Evolutionary conservation across 2,797 vertebrate species (phyloP), one percentile per base, ranked within the genome.

Genomic region (Lophotriccus pileatus): DNA sequence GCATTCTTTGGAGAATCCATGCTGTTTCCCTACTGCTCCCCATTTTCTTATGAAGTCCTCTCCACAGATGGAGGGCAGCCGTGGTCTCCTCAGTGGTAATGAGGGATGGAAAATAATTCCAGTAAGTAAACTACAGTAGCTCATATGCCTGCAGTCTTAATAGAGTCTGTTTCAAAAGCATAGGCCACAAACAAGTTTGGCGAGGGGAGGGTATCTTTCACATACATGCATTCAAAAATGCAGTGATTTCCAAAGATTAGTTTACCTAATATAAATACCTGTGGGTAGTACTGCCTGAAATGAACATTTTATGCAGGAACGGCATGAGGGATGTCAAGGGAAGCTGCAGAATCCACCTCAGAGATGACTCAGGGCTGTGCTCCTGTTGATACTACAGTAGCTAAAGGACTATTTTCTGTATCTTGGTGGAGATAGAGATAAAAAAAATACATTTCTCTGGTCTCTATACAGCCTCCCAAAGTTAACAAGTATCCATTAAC

Each of bases 1-100:
- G 58, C 90, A 95, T 95, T 97, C 93, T 96, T 92, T 93, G 91
- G 94, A 94, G 94, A 87, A 95, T 92, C 79, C 90, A 93, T 94
- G 87, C 89, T 92, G 96, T 84, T 96, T 95, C 74, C 58, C 79
- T 95, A 94, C 85, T 94, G 92, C 86, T 96, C 95, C 93, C 95
- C 95, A 77, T 95, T 95, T 96, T 95, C 90, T 73, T 93, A 60
- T 92, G 88, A 93, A 93, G 92, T 90, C 77, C 63, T 94, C 63
- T 92, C 49, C 69, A 83, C 94, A 94, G 92, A 88, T 88, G 92
- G 95, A 96, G 85, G 89, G 72, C 89, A 94, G 90, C 84, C 93
- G 7, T 5, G 8, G 70, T 76, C 69, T 94, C 56, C 74, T 93
- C 74, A 87, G 49, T 52, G 87, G 46, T 80, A 89, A 92, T 0